Conservation (phyloP, 2,797 vertebrate genomes). For the Lophotriccus pileatus region DNA sequence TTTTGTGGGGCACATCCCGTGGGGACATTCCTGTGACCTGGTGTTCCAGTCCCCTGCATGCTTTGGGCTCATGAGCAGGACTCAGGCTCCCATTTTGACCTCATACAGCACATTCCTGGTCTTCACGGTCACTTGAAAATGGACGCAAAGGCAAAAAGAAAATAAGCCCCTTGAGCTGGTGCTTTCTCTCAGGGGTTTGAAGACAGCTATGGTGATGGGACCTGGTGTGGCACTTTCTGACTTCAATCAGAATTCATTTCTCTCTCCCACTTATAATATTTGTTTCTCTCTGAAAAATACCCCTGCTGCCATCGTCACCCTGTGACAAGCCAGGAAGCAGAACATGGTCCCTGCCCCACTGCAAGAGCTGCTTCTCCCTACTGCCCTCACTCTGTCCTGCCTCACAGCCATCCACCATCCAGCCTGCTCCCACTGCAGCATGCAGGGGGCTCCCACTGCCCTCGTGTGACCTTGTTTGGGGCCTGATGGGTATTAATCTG, state of each 20-base stretch:
- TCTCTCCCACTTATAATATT: neutral
- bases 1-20: rapidly evolving
- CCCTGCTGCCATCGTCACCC: neutral
- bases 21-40: neutral
- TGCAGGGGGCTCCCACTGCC: rapidly evolving
- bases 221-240: neutral
- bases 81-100: neutral
- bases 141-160: neutral
- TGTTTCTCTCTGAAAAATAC: neutral
- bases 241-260: neutral
- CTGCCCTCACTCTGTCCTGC: neutral
- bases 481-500: neutral
- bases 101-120: neutral
- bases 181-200: neutral
- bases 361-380: neutral
- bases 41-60: neutral
- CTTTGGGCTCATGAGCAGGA: neutral
- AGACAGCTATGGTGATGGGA: neutral
- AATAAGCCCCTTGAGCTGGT: neutral
- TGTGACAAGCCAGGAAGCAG: neutral
- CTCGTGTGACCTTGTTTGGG: neutral
- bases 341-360: neutral
- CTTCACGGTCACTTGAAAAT: neutral
- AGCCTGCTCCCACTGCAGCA: neutral
- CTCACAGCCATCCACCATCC: neutral